These are phyloP conservation scores for Synergus itoensis DNA, from an alignment of 2,888 invertebrate genomes.

Conservation along the genomic window DNA sequence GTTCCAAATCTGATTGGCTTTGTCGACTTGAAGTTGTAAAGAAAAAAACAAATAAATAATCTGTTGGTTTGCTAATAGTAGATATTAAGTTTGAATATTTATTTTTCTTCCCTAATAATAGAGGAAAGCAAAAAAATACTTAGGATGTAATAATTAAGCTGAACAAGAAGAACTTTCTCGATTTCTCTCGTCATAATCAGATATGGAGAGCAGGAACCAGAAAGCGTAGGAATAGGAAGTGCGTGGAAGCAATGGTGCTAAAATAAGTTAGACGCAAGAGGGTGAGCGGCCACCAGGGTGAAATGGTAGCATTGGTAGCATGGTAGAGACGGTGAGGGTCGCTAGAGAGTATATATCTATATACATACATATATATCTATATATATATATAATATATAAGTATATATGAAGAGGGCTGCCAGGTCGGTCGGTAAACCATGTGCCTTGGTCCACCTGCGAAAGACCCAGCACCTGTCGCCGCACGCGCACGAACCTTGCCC, in stretches of 20 bases:
- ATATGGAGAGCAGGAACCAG: no score
- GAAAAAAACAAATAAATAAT: no score
- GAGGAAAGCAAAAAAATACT: no score
- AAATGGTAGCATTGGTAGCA: slow-evolving; percentile 20
- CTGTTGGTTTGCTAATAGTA: no score
- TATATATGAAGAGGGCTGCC: slow-evolving; percentile 49
- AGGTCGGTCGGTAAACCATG: slow-evolving; percentile 48
- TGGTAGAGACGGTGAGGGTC: slow-evolving; percentile 23
- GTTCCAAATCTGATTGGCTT: no score
- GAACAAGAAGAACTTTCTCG: no score
- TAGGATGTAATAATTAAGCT: no score
- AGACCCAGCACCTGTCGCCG: slow-evolving; percentile 69
- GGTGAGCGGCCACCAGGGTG: slow-evolving; percentile 17
- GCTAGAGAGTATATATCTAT: background rate
- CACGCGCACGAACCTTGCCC: slow-evolving; percentile 60
- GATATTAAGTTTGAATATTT: no score
- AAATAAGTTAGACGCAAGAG: slow-evolving; percentile 14
- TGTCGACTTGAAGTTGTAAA: no score
- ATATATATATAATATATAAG: background rate
- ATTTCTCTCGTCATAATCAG: no score
- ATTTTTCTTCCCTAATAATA: no score
- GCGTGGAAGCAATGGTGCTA: slow-evolving; percentile 16
- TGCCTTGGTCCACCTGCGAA: slow-evolving; percentile 71
- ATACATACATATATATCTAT: no score
- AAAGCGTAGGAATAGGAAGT: slow-evolving; percentile 20